Base-by-base conservation (phyloP, 2,888 invertebrate genomes). In the Ophioninae sp. region DNA sequence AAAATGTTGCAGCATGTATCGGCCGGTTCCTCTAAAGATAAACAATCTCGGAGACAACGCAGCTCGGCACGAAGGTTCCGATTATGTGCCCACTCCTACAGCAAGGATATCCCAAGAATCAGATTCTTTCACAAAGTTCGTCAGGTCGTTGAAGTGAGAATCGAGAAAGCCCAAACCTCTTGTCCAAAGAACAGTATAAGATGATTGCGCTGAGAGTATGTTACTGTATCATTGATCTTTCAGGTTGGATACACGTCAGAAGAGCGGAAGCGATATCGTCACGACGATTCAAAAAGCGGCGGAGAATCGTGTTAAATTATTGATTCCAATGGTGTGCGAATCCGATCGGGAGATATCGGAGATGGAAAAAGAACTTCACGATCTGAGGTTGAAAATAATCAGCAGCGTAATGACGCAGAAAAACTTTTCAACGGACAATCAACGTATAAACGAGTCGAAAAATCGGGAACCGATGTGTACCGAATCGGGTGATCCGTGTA, bases 331-430 rank as follows among this genome's bases (percentile, higher is more conserved):
- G 72, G 87, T 93, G 23, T 92, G 91, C 78, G 88, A 92, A 30
- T 90, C 93, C 13, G 93, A 94, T 84, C 75, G 89, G 7, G 92
- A 93, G 88, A 90, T 93, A 56, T 86, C 87, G 61, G 78, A 84
- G 13, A 86, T 93, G 39, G 90, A 90, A 68, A 86, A 67, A 41
- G 82, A 89, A 85, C 85, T 91, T 7, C 65, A 68, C 21, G 87
- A 90, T 44, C 61, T 91, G 20, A 85, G 81, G 73, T 62, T 76
- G 56, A 82, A 61, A 59, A 57, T 87, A n/a, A 68, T 83, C 39
- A 70, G 70, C 17, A 74, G 50, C 69, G 59, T 62, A 10, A 70
- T 83, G 37, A 57, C 10, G 37, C 67, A 21, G 20, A 67, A 44
- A 61, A 80, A 23, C 62, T 37, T 59, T 1, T 39, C 21, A 61